These are phyloP conservation scores for Euphonia xanthogaster DNA, from an alignment of 2,797 vertebrate genomes.

Conservation along the genomic window DNA sequence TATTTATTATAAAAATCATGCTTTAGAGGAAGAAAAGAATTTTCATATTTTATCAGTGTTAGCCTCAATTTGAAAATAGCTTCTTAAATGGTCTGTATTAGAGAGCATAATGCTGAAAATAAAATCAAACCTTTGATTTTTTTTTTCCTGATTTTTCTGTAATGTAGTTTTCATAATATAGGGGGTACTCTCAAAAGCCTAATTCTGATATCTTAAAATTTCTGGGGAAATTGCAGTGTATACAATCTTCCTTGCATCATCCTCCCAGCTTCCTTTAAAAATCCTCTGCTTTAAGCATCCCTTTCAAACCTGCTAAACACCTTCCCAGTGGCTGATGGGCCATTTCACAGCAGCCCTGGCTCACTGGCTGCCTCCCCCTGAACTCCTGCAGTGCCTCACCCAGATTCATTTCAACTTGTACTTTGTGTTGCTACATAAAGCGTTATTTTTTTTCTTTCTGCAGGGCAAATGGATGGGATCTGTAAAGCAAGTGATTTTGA, in stretches of 20 bases:
- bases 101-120: not conserved
- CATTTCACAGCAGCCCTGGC: not conserved
- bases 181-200: not conserved
- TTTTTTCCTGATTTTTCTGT: not conserved
- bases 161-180: not conserved
- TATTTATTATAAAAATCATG: not conserved
- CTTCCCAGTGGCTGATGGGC: not conserved
- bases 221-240: not conserved
- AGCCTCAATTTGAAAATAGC: not conserved
- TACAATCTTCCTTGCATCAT: not conserved
- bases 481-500: conserved; percentile 36
- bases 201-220: not conserved
- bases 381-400: not conserved
- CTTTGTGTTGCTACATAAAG: conserved; percentile 6
- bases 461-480: conserved; percentile 30
- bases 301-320: not conserved
- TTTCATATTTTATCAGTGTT: not conserved
- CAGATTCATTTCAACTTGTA: not conserved
- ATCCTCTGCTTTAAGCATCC: not conserved
- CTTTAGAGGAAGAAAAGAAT: not conserved
- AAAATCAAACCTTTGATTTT: not conserved
- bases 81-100: not conserved
- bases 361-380: not conserved
- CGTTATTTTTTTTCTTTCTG: conserved; percentile 15
- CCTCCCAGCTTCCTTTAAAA: not conserved